phyloP scores from a whole-genome alignment of 2,113 vertebrate species.

The Hassar affinis region DNA sequence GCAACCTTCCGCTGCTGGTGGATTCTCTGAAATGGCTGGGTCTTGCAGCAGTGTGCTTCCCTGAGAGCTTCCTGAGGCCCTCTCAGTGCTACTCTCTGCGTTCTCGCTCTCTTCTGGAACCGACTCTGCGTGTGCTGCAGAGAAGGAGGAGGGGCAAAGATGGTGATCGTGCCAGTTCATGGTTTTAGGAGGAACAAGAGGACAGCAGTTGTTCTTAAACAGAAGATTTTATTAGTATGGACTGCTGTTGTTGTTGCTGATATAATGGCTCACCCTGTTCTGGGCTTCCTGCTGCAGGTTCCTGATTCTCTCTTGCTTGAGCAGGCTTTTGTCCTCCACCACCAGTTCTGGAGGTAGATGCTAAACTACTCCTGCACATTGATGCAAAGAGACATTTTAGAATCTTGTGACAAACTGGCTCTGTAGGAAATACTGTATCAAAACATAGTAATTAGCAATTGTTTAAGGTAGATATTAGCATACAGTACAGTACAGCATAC shows the following conservation, averaged over 20 bases:
- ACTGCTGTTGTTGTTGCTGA: not conserved
- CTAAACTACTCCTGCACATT: slow-evolving; percentile 83
- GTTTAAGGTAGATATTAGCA: not conserved
- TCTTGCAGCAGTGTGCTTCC: slow-evolving; percentile 10
- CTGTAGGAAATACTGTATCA: not conserved
- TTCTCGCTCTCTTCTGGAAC: slow-evolving; percentile 33
- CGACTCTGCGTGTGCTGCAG: slow-evolving; percentile 1
- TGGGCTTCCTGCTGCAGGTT: slow-evolving; percentile 58
- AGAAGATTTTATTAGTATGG: not conserved
- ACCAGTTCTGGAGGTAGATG: slow-evolving; percentile 82
- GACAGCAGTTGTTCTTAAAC: not conserved
- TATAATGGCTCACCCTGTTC: slow-evolving; percentile 63
- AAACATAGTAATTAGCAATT: not conserved
- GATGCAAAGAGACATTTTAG: not conserved
- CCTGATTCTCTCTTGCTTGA: slow-evolving; percentile 64
- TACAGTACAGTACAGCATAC: not conserved
- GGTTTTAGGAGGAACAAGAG: not conserved
- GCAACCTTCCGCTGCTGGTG: slow-evolving; percentile 54
- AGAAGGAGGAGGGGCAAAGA: not conserved
- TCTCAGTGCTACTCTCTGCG: slow-evolving; percentile 53
- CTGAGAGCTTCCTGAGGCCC: slow-evolving; percentile 53
- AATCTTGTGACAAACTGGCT: not conserved
- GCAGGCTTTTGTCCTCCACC: slow-evolving; percentile 75
- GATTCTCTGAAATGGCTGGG: slow-evolving; percentile 37
- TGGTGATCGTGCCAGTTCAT: not conserved